Base-by-base conservation (phyloP, 2,797 vertebrate species). In the Tauraco hartlaubi region DNA sequence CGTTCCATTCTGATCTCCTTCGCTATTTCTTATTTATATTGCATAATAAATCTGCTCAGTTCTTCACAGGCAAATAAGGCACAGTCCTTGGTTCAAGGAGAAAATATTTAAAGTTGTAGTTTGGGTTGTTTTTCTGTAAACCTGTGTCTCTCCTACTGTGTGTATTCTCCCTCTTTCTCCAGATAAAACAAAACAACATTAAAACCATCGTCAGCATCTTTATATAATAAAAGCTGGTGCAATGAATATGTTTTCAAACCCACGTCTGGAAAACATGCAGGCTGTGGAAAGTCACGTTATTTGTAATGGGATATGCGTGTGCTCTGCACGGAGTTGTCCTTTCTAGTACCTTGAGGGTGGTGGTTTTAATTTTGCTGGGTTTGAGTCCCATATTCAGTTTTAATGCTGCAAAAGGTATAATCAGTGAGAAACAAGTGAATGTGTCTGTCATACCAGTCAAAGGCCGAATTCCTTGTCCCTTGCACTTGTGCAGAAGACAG, bases 61-160 rank as follows among this genome's bases (percentile, higher is more conserved):
- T 85, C 85, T 86, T 81, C 9, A 6, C 43, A 69, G 89, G 82
- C 87, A 75, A 91, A 68, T 46, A 43, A 76, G 76, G 49, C 63
- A 6, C 63, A 91, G 93, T 93, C 94, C 94, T 94, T 92, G 96
- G 51, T 77, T 86, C 95, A 96, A 96, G 95, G 94, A 96, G 95
- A 97, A 93, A 80, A 44, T 35, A 84, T 72, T 85, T 76, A 7
- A 82, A 96, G 85, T 73, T 58, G 23, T 71, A 86, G 48, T 51
- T 85, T 17, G 29, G 3, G 9, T 88, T 62, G 28, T 25, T 71
- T 59, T 58, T 58, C 75, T 81, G 81, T 52, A 62, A 73, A 20
- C 31, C 73, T 28, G 0, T 59, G 1, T 88, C 63, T 92, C 48
- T 75, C 80, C 46, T 72, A n/a, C 75, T 33, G 31, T 56, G 20